Evolutionary conservation across 2,888 invertebrate genomes (phyloP).

Genomic region (Oscheius onirici): DNA sequence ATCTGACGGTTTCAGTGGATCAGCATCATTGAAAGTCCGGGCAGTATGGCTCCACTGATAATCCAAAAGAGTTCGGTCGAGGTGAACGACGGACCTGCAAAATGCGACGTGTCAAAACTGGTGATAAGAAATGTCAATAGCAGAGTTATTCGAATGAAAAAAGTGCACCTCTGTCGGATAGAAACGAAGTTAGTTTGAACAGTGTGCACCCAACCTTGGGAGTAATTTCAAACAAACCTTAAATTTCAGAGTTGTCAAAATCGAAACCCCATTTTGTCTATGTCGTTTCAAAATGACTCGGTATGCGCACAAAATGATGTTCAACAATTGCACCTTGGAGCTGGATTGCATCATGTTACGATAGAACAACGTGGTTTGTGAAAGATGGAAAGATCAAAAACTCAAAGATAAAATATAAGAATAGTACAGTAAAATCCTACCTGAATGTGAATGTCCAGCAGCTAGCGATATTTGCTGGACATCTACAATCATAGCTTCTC

Average conservation of each 20-base stretch:
- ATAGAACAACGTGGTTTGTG: not conserved
- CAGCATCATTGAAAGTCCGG: constrained; percentile 72
- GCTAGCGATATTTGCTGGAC: constrained; percentile 35
- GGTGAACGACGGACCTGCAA: constrained; percentile 76
- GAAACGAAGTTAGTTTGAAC: not conserved
- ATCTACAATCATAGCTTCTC: constrained; percentile 29
- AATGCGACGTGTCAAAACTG: constrained; percentile 1
- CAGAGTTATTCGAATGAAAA: constrained; percentile 37
- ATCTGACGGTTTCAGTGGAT: constrained; percentile 4
- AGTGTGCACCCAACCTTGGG: no score
- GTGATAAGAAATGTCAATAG: not conserved
- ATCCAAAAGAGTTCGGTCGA: constrained; percentile 84
- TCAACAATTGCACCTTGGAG: no score
- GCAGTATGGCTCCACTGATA: constrained; percentile 86
- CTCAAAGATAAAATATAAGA: not conserved
- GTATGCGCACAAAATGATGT: no score
- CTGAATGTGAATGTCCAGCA: constrained; percentile 37
- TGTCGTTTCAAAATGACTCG: no score
- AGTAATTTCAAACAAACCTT: no score
- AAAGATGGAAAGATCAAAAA: not conserved
- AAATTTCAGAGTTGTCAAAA: no score
- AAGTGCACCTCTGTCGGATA: not conserved
- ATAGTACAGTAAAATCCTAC: constrained; percentile 3
- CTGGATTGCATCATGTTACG: no score
- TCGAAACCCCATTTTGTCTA: no score